Conservation (phyloP, 2,113 vertebrate genomes). For the Megaceryle torquata region DNA sequence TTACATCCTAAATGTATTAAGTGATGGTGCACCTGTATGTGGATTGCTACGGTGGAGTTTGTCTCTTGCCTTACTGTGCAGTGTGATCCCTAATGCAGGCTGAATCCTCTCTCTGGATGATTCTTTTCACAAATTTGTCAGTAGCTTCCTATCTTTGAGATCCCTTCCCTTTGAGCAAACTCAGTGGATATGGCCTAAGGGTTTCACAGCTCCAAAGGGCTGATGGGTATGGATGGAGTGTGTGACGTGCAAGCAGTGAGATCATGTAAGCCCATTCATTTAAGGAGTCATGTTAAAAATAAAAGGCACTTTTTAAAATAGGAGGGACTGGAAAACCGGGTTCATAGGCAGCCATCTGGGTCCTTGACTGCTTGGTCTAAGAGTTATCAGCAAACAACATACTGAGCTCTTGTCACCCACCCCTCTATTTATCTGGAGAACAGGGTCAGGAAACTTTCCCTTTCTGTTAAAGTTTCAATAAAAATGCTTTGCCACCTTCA, state of each 20-base stretch:
- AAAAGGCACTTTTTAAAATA: neutral
- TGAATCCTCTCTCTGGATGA: neutral
- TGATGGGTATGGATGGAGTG: neutral
- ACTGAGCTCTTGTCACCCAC: neutral
- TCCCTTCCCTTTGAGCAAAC: neutral
- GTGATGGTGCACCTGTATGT: neutral
- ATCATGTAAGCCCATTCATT: neutral
- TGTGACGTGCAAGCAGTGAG: neutral
- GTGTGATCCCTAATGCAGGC: neutral
- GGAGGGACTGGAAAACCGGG: neutral
- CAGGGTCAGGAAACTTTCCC: neutral
- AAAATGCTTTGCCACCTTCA: neutral
- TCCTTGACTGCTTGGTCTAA: neutral
- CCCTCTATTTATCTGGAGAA: neutral
- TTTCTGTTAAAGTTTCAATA: slow-evolving; percentile 10
- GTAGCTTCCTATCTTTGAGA: neutral
- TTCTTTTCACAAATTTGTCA: neutral
- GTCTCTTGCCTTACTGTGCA: neutral
- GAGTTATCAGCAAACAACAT: neutral
- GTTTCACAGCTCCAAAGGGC: neutral
- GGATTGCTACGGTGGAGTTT: neutral
- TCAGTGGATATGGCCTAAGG: neutral
- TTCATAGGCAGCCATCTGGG: neutral
- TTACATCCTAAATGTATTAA: neutral
- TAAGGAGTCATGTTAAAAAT: neutral